Evolutionary conservation across 2,888 invertebrate genomes (phyloP), one percentile per base, ranked within the genome.

Genomic region (Zele albiditarsus): DNA sequence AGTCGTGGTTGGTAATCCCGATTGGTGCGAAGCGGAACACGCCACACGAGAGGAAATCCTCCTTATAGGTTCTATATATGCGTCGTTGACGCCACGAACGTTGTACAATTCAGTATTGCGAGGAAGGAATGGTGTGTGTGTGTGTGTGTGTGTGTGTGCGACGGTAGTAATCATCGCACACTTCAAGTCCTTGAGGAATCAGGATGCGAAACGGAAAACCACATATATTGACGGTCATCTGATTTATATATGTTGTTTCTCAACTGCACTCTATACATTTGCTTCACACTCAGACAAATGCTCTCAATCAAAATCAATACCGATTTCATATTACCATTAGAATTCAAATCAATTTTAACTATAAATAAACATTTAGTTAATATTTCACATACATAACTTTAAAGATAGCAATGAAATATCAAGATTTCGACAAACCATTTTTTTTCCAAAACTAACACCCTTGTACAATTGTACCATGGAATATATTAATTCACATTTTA

Each of bases 11-110:
- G 66, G 46, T 67, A 42, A 49, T 27, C 46, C 25, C 66, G 49
- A 67, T 46, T 67, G 46, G 66, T 53, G 69, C 53, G 57, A 57
- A 58, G 33, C 57, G 69, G 33, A 69, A 57, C 69, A 69, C 31
- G 57, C 27, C 42, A 69, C 53, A n/a, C 23, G 53, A 38, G 60
- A 69, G 46, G 66, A 46, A 67, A 42, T 67, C 63, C 63, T 63
- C 63, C 33, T 63, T 63, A 38, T 63, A n/a, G 63, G 33, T 63
- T 33, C n/a, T 20, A 20, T 53, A 20, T 53, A 53, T 20, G 53
- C 53, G 53, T n/a, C 6, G 53, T 53, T 53, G 53, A 20, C 53
- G 23, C 53, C 53, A 53, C 53, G n/a, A 53, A 53, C 53, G 8
- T 53, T 53, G 53, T 33, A 33, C 33, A 63, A 28, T 63, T 8